Conservation (phyloP, 2,888 invertebrate species). For the Ichneumon xanthorius region DNA sequence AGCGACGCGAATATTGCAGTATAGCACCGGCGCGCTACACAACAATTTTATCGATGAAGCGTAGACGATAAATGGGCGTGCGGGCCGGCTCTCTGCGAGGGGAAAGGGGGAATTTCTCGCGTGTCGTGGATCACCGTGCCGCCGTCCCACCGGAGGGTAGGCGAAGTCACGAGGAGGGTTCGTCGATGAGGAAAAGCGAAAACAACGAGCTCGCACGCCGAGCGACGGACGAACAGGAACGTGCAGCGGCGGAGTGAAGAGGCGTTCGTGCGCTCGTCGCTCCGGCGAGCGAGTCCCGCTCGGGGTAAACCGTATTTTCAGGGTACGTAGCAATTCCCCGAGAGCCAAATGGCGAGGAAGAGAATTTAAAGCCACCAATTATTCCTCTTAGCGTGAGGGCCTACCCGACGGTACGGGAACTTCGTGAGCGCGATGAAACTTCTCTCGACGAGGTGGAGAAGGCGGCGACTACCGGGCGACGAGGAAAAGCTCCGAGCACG, state of each 20-base stretch:
- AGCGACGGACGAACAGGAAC: neutral
- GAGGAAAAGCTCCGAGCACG: constrained; percentile 8
- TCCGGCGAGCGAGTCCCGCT: constrained; percentile 9
- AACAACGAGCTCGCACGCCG: neutral
- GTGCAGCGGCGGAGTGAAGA: neutral
- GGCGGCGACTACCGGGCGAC: constrained; percentile 3
- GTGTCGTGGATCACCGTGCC: constrained; percentile 40
- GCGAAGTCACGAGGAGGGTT: constrained; percentile 38
- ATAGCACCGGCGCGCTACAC: constrained; percentile 3
- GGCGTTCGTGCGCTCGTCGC: constrained; percentile 16
- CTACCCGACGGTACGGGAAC: neutral
- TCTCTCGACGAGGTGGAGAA: constrained; percentile 11
- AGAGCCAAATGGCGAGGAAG: constrained; percentile 13
- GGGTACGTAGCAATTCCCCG: constrained; percentile 26
- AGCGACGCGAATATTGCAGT: constrained; percentile 8
- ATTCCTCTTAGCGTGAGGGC: constrained; percentile 35
- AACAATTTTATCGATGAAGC: constrained; percentile 57
- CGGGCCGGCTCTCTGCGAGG: neutral
- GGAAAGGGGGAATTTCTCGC: constrained; percentile 27
- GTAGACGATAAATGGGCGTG: constrained; percentile 54
- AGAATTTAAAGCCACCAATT: constrained; percentile 41
- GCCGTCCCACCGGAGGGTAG: constrained; percentile 14
- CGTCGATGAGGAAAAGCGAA: constrained; percentile 24
- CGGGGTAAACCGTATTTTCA: constrained; percentile 46
- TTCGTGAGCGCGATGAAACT: constrained; percentile 38